Base-by-base conservation (phyloP, 2,113 vertebrate species). In the Sardina pilchardus region DNA sequence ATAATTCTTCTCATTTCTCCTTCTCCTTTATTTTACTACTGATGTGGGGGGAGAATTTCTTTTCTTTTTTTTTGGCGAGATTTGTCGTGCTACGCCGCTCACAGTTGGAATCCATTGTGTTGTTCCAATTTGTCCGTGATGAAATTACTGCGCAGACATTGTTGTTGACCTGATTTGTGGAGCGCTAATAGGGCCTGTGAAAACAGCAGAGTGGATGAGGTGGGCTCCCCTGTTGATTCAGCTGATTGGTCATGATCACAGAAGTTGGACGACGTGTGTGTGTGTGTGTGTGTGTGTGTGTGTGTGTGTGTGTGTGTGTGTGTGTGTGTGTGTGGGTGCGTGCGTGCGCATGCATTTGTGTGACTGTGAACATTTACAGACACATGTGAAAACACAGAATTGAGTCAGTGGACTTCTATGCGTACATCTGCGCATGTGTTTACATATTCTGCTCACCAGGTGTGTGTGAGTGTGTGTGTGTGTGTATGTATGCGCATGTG, bases 211-310 rank as follows among this genome's bases (percentile, higher is more conserved):
- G 26, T 71, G 26, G 63, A 71, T 71, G 63, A 71, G 2, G 63
- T n/a, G 26, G 30, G 75, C 59, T 87, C 82, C 47, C 8, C 50
- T 89, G 78, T 87, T 89, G 84, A 85, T 87, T 78, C 86, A 87
- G 86, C 82, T 83, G 83, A 84, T 30, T 45, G 59, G 67, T 34
- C 67, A 45, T 71, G 42, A 84, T 45, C 82, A 34, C 82, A 26
- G 7, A 71, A 71, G n/a, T 71, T 71, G 63, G 63, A 26, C 0
- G 4, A 21, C 24, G 6, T 10, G 42, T 75, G 59, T 75, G 84
- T 17, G 56, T 21, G 86, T 24, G 81, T 81, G 78, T 10, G 82
- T 71, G 83, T 19, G 8, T 5, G 3, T 21, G 80, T 59, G 71
- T 48, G 4, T 21, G 53, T 17, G 53, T 56, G 53, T 4, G 53